Evolutionary conservation across 2,888 invertebrate genomes (phyloP), one percentile per base, ranked within the genome.

Genomic region (Athalia cordata): DNA sequence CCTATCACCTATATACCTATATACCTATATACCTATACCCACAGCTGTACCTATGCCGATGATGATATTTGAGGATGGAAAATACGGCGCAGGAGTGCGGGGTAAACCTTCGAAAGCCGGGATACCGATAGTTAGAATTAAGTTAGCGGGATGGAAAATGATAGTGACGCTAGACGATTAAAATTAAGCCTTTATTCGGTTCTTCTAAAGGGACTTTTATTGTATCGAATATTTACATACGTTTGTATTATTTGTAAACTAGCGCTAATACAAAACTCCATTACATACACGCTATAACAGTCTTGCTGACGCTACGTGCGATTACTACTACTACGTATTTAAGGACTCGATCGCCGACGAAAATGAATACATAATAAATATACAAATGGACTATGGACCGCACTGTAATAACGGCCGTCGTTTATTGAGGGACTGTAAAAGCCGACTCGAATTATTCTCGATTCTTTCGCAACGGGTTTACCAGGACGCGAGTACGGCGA

Each of bases 261-360:
- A 88, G 87, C 81, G 86, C 86, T 89, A 89, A 89, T 89, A 88
- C 88, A 89, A 89, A 89, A 88, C 88, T 89, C 87, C 87, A 87
- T 83, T 86, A 84, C 45, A 29, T 29, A 29, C 29, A 29, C 62
- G 59, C 59, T 72, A 72, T 59, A 45, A 72, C 72, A 72, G 72
- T 72, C 45, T 59, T 72, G 72, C 72, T 47, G 72, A 72, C n/a
- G 59, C 29, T 15, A 72, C 55, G 70, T 13, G 61, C 29, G 29
- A 29, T 29, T 29, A 79, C 79, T 68, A 62, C 62, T 77, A 29
- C 29, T 29, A 29, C 77, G 29, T 47, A 67, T 11, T 47, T 45
- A 76, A 65, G 72, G 55, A 50, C 67, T 77, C 11, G 4, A 75
- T 68, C 57, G 77, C 64, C 52, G 49, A 57, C 64, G 62, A 66